phyloP scores from a whole-genome alignment of 1,140 invertebrate genomes.

The Kradibia gibbosae region DNA sequence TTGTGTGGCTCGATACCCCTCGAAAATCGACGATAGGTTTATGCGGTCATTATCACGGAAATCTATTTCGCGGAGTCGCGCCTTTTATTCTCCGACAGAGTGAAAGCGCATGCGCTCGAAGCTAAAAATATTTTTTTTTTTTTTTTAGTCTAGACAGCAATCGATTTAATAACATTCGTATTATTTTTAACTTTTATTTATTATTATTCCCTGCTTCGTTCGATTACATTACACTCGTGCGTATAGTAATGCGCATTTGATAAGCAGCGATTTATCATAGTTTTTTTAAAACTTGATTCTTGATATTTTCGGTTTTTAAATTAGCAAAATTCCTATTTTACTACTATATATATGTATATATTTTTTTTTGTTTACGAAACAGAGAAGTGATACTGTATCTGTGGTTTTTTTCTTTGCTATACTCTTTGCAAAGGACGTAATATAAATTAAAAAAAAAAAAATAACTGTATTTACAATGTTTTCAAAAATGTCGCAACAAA shows the following conservation, averaged over 20 bases:
- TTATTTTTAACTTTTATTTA: not conserved
- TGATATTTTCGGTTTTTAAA: not conserved
- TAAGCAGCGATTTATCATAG: not conserved
- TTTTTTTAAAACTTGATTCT: not conserved
- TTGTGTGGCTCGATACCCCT: not conserved
- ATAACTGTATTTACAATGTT: too few relatives aligned
- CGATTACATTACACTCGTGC: not conserved
- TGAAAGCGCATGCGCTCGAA: not conserved
- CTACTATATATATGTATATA: too few relatives aligned
- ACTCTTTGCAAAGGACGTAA: too few relatives aligned
- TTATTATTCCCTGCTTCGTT: too few relatives aligned
- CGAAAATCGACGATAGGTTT: not conserved
- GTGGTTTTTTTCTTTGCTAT: too few relatives aligned
- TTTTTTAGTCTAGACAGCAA: not conserved
- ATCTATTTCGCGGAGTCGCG: not conserved
- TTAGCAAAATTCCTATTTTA: not conserved
- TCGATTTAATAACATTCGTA: not conserved
- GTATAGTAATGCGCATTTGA: not conserved
- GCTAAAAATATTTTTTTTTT: conserved; percentile 2
- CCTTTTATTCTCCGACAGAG: not conserved
- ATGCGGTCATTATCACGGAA: conserved; percentile 5
- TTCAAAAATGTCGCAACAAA: too few relatives aligned
- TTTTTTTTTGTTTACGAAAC: not conserved
- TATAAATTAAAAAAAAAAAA: too few relatives aligned
- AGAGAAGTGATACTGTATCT: not conserved